Conservation (phyloP, 2,888 invertebrate species). For the Drosophila seclusa region DNA sequence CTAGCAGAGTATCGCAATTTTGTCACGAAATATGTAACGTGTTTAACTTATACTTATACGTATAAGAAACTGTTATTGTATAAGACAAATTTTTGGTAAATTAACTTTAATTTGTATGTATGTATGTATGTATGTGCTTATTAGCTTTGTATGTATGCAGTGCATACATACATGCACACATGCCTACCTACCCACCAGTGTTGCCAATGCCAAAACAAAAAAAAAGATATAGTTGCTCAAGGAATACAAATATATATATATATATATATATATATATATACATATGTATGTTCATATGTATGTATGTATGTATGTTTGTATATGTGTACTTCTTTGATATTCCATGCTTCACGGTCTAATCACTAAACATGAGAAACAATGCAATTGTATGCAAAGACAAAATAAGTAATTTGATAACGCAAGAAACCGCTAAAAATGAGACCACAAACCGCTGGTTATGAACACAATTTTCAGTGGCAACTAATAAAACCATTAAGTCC, state of each 20-base stretch:
- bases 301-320: neutral
- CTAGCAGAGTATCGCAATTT: slow-evolving; percentile 5
- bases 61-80: neutral
- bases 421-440: neutral
- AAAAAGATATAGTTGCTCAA: neutral
- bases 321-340: neutral
- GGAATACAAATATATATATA: neutral
- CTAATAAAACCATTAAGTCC: slow-evolving; percentile 4
- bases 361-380: neutral
- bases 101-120: neutral
- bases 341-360: neutral
- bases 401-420: neutral
- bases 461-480: slow-evolving; percentile 2
- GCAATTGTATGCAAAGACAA: neutral
- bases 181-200: neutral
- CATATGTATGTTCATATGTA: neutral
- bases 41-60: neutral
- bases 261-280: neutral
- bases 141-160: too few species aligned
- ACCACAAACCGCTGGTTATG: slow-evolving; percentile 13
- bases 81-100: neutral
- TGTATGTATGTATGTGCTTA: neutral
- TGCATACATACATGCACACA: neutral
- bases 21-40: slow-evolving; percentile 19
- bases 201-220: neutral